Evolutionary conservation across 2,113 vertebrate species (phyloP).

Genomic region (Thunnus thynnus): DNA sequence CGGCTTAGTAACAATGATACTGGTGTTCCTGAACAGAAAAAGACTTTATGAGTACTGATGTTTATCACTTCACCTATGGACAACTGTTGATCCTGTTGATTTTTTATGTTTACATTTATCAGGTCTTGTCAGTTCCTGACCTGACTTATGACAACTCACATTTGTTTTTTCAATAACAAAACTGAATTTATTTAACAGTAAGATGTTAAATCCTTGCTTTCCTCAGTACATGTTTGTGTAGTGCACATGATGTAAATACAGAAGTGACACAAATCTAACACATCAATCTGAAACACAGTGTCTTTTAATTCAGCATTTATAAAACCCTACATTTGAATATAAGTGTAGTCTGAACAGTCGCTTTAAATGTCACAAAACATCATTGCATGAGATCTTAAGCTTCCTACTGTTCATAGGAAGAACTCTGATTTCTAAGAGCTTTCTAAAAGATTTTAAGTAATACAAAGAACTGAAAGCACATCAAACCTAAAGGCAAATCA

Average conservation of each 20-base stretch:
- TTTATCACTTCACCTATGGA: background rate
- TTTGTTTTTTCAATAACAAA: background rate
- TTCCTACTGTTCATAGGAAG: background rate
- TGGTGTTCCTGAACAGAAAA: background rate
- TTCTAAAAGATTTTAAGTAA: background rate
- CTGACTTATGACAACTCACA: background rate
- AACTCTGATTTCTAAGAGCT: background rate
- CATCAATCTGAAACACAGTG: background rate
- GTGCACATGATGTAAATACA: slow-evolving; percentile 4
- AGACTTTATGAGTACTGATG: background rate
- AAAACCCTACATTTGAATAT: background rate
- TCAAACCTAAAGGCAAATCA: background rate
- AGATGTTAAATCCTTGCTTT: background rate
- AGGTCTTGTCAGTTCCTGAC: background rate
- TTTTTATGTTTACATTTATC: background rate
- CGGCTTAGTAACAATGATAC: background rate
- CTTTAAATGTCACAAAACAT: background rate
- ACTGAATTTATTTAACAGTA: slow-evolving; percentile 20
- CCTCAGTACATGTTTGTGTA: background rate
- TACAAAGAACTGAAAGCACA: background rate
- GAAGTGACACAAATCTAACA: background rate
- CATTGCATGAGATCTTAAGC: background rate
- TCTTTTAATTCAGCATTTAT: background rate
- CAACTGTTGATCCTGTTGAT: background rate
- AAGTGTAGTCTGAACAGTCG: background rate